Percentiles rank a stretch among this genome's conserved stretches.
Conservation (phyloP, 2,888 invertebrate genomes). For the Sericinus montela region DNA sequence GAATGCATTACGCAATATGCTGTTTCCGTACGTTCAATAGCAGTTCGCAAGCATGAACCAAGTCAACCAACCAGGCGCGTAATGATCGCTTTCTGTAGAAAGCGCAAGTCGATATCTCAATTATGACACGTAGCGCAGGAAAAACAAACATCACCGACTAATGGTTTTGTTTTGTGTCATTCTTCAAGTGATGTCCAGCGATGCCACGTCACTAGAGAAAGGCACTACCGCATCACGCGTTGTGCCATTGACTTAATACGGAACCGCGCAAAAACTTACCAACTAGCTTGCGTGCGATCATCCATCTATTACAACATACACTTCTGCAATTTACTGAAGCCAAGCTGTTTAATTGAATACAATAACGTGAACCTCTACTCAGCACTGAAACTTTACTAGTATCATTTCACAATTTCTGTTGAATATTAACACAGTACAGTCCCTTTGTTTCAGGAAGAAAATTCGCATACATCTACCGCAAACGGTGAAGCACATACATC, state of each 20-base stretch:
- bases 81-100: slow-evolving; percentile 47
- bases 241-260: slow-evolving; percentile 64
- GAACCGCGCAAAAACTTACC: slow-evolving; percentile 40
- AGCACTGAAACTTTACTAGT: too few species aligned
- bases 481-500: slow-evolving; percentile 77
- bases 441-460: slow-evolving; percentile 75
- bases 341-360: background rate
- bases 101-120: slow-evolving; percentile 40
- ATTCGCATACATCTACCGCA: slow-evolving; percentile 78
- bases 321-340: slow-evolving; percentile 17
- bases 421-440: slow-evolving; percentile 30
- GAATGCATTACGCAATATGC: slow-evolving; percentile 28
- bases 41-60: slow-evolving; percentile 30
- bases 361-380: background rate
- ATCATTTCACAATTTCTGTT: background rate
- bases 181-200: slow-evolving; percentile 35
- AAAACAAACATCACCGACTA: slow-evolving; percentile 29
- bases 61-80: slow-evolving; percentile 37
- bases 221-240: slow-evolving; percentile 58
- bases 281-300: slow-evolving; percentile 51
- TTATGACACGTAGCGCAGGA: slow-evolving; percentile 18
- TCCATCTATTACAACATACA: slow-evolving; percentile 25
- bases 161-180: slow-evolving; percentile 32
- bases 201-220: slow-evolving; percentile 56
- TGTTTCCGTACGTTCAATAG: slow-evolving; percentile 42